Evolutionary conservation across 2,797 vertebrate species (phyloP).

Genomic region (Tamandua tetradactyla): DNA sequence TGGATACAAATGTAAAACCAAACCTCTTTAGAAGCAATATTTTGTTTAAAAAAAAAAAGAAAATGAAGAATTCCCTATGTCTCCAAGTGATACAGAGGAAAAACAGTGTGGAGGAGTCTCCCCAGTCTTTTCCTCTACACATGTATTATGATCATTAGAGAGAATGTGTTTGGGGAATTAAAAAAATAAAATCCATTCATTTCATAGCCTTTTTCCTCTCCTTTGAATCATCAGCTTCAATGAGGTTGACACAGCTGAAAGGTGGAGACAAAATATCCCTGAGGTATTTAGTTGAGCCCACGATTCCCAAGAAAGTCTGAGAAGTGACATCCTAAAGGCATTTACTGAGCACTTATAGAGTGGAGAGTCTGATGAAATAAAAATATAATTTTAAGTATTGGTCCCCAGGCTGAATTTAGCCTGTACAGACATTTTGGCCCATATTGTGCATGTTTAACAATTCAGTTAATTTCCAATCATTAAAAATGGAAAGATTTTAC

Average conservation of each 20-base stretch:
- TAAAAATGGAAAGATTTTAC: background rate
- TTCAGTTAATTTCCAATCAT: background rate
- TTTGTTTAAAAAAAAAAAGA: background rate
- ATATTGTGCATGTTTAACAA: background rate
- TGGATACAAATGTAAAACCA: background rate
- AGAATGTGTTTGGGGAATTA: background rate
- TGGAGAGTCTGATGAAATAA: background rate
- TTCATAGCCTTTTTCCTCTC: background rate
- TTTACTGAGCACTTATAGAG: background rate
- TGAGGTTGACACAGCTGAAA: no score
- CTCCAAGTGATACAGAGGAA: background rate
- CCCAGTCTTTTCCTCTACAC: background rate
- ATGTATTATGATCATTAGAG: background rate
- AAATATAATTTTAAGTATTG: background rate
- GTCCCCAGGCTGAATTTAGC: background rate
- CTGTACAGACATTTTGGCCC: background rate
- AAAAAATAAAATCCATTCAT: conserved; percentile 24
- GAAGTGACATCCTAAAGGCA: rapidly evolving
- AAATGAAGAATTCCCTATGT: background rate
- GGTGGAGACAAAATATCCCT: background rate
- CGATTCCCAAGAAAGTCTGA: background rate
- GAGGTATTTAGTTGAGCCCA: background rate
- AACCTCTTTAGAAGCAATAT: background rate
- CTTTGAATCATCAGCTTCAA: background rate
- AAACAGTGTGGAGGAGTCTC: background rate